These are phyloP conservation scores for Nannoperca australis DNA, from an alignment of 2,797 vertebrate species.

Conservation along the genomic window DNA sequence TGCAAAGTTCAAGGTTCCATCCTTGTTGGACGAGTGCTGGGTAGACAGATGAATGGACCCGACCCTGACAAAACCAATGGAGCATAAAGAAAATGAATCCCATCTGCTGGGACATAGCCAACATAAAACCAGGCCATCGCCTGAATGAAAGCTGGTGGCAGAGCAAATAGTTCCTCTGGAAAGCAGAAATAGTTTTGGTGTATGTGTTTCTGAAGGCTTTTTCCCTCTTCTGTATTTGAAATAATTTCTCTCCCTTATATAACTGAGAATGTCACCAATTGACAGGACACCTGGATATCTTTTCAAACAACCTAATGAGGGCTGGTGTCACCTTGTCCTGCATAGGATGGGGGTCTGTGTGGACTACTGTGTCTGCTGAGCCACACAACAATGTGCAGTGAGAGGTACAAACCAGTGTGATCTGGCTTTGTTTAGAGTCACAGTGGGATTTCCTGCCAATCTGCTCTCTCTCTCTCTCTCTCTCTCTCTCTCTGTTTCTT, in stretches of 20 bases:
- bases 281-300: conserved; percentile 29
- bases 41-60: conserved; percentile 43
- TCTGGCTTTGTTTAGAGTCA: conserved; percentile 60
- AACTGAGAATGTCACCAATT: conserved; percentile 20
- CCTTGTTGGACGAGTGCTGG: conserved; percentile 2
- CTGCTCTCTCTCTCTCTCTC: conserved; percentile 31
- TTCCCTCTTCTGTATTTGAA: not conserved
- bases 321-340: conserved; percentile 64
- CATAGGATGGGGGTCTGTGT: conserved; percentile 36
- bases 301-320: conserved; percentile 47
- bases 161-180: conserved; percentile 4
- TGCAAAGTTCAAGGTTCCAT: conserved; percentile 42
- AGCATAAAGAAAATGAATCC: conserved; percentile 58
- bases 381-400: conserved; percentile 32
- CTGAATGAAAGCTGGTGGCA: conserved; percentile 10
- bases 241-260: conserved; percentile 7
- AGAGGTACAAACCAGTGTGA: conserved; percentile 55
- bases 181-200: conserved; percentile 17
- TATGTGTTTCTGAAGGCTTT: conserved; percentile 15
- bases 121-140: conserved; percentile 47
- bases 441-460: conserved; percentile 69
- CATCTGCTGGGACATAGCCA: conserved; percentile 40
- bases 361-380: conserved; percentile 44
- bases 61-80: conserved; percentile 42
- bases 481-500: conserved; percentile 13